Conservation (phyloP, 1,140 invertebrate genomes). For the Melipona quadrifasciata region DNA sequence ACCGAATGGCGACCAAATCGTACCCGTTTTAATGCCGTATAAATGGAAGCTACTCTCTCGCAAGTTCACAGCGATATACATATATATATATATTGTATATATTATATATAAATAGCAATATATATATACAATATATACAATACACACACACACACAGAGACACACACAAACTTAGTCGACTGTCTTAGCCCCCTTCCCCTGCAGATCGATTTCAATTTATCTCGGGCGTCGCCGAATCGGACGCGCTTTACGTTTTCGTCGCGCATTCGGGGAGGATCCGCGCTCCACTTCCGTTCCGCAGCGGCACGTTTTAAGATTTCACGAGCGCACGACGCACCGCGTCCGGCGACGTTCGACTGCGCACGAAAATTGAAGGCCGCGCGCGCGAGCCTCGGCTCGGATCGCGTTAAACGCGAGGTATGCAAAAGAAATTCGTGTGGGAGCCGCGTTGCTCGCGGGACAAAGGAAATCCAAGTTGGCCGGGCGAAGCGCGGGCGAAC, state of each 20-base stretch:
- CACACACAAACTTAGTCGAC: neutral
- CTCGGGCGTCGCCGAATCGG: neutral
- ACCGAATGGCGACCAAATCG: neutral
- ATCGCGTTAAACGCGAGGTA: conserved; percentile 41
- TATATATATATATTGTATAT: too few relatives aligned
- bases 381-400: neutral
- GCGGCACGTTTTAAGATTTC: conserved; percentile 11
- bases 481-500: too few relatives aligned
- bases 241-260: neutral
- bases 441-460: neutral
- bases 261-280: neutral
- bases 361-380: conserved; percentile 15
- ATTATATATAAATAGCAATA: too few relatives aligned
- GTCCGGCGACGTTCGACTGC: neutral
- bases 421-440: conserved; percentile 40
- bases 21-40: neutral
- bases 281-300: too few relatives aligned
- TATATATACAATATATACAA: too few relatives aligned
- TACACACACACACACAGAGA: too few relatives aligned
- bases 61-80: too few relatives aligned
- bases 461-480: conserved; percentile 42
- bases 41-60: neutral
- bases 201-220: neutral
- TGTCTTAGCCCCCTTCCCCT: neutral
- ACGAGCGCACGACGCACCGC: neutral